phyloP scores from a whole-genome alignment of 2,797 vertebrate genomes.

The Euthynnus affinis region DNA sequence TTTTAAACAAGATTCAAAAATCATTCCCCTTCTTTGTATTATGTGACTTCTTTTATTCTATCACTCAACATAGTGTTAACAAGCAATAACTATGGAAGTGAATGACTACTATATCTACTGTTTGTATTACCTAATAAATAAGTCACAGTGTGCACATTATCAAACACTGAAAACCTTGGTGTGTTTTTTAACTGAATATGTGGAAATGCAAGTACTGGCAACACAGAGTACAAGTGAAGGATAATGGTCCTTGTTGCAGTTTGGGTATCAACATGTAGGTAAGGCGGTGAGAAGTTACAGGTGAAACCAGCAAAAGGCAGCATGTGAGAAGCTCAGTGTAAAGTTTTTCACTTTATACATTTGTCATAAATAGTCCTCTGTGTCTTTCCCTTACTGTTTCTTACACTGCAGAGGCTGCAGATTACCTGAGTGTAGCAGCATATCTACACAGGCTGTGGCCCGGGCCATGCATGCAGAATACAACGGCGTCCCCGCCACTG shows the following conservation, averaged over 20 bases:
- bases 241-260: not conserved
- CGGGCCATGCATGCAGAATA: conserved; percentile 88
- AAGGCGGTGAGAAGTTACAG: not conserved
- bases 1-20: too few relatives aligned
- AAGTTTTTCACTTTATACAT: not conserved
- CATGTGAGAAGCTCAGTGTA: not conserved
- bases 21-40: too few relatives aligned
- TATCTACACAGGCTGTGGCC: conserved; percentile 86
- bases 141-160: not conserved
- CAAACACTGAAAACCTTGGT: not conserved
- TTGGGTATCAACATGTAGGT: not conserved
- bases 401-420: conserved; percentile 8
- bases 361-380: not conserved
- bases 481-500: conserved; percentile 87
- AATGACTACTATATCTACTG: too few relatives aligned
- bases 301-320: not conserved
- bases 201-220: not conserved
- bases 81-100: too few relatives aligned
- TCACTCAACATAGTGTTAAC: too few relatives aligned
- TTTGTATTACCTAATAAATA: too few relatives aligned
- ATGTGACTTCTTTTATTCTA: too few relatives aligned
- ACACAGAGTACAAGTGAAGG: not conserved
- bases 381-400: not conserved
- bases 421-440: conserved; percentile 90
- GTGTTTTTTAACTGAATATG: too few relatives aligned